These are phyloP conservation scores for Stenopsyche tienmushanensis DNA, from an alignment of 1,140 invertebrate species.

Conservation along the genomic window DNA sequence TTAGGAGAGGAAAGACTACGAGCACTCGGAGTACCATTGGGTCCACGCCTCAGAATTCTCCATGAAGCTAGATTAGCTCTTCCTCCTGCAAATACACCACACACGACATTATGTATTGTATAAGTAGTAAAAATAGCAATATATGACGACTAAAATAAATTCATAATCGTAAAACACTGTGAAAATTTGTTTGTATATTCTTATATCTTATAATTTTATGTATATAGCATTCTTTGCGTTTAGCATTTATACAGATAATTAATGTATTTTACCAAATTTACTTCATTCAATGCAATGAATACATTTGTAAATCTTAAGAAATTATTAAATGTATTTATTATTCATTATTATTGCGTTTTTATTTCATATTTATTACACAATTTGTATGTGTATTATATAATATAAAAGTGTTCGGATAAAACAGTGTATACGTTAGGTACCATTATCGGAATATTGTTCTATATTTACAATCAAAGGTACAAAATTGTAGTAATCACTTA, in stretches of 20 bases:
- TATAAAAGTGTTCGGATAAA: constrained; percentile 34
- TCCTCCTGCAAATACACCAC: constrained; percentile 34
- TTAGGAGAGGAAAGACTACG: constrained; percentile 85
- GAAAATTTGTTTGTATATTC: background rate
- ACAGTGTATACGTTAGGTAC: constrained; percentile 34
- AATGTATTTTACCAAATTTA: no score
- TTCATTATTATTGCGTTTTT: no score
- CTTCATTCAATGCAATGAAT: no score
- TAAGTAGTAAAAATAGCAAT: no score
- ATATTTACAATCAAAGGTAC: no score
- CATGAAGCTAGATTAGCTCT: constrained; percentile 81
- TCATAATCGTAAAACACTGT: background rate
- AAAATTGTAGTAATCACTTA: no score
- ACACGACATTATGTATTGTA: constrained; percentile 54
- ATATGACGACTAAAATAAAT: background rate
- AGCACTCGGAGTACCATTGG: constrained; percentile 86
- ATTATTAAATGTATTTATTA: no score
- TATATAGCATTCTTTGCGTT: background rate
- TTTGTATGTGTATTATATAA: constrained; percentile 4
- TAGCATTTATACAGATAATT: no score
- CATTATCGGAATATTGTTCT: no score
- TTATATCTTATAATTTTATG: background rate
- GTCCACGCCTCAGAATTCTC: constrained; percentile 82
- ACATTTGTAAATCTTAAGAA: no score
- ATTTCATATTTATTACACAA: no score